Conservation (phyloP, 1,140 invertebrate genomes). For the Cepaea nemoralis region DNA sequence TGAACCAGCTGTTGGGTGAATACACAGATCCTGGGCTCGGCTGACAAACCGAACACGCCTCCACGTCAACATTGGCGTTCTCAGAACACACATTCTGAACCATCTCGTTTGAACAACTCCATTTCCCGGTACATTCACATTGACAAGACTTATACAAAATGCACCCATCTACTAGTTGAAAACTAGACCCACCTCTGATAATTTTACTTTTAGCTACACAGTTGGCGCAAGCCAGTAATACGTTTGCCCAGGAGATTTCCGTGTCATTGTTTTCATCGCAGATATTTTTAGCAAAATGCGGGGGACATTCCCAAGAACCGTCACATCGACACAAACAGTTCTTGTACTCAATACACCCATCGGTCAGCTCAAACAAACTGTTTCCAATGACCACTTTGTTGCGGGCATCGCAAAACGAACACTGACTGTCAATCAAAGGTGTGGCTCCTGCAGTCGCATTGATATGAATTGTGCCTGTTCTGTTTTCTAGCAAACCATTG, state of each 20-base stretch:
- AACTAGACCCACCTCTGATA: background rate
- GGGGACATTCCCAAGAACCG: constrained; percentile 57
- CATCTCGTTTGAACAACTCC: background rate
- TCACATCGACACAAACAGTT: constrained; percentile 57
- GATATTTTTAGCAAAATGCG: constrained; percentile 47
- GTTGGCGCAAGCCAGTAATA: background rate
- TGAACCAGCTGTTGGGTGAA: constrained; percentile 46
- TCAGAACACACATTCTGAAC: constrained; percentile 14
- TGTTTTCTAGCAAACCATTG: background rate
- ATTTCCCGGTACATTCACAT: constrained; percentile 1
- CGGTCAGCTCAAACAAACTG: constrained; percentile 50
- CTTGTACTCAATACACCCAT: constrained; percentile 54
- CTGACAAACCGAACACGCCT: constrained; percentile 46
- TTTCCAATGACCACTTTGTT: constrained; percentile 46
- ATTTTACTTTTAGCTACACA: background rate
- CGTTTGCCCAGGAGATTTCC: background rate
- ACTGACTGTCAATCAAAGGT: background rate
- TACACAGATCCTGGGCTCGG: constrained; percentile 42
- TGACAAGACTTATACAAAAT: background rate
- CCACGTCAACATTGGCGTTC: constrained; percentile 17
- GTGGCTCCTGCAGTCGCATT: background rate
- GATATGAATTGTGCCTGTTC: background rate
- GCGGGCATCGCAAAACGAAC: constrained; percentile 48
- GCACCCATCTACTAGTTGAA: constrained; percentile 4
- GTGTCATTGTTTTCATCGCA: constrained; percentile 37